phyloP scores from a whole-genome alignment of 2,113 vertebrate species.

The Amblyornis subalaris region DNA sequence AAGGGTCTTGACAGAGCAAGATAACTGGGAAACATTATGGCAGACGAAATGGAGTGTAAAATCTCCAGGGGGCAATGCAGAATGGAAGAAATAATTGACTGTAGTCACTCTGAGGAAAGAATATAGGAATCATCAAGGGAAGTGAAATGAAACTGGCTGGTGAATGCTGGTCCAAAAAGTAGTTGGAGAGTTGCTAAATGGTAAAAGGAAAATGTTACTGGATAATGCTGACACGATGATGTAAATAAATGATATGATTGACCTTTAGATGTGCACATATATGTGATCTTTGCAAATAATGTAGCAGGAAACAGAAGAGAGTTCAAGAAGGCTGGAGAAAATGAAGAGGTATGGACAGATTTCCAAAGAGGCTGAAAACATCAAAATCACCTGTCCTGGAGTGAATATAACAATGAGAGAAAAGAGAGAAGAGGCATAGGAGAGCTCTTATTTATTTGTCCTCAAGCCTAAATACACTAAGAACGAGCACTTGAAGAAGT shows the following conservation, averaged over 20 bases:
- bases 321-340: not conserved
- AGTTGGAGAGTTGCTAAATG: not conserved
- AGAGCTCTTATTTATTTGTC: not conserved
- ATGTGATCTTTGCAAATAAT: not conserved
- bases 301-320: not conserved
- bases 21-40: not conserved
- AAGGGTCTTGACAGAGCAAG: constrained; percentile 22
- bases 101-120: not conserved
- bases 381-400: not conserved
- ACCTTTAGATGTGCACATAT: not conserved
- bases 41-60: constrained; percentile 13
- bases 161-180: not conserved
- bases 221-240: not conserved
- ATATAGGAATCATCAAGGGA: not conserved
- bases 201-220: not conserved
- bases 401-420: not conserved
- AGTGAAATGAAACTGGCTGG: not conserved
- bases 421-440: not conserved
- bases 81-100: constrained; percentile 40
- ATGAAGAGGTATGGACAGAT: not conserved
- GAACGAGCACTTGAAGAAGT: not conserved
- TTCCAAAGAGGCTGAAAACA: not conserved
- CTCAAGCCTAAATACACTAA: not conserved
- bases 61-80: constrained; percentile 10
- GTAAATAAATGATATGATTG: not conserved